Conservation (phyloP, 2,113 vertebrate species). For the Macaca mulatta region DNA sequence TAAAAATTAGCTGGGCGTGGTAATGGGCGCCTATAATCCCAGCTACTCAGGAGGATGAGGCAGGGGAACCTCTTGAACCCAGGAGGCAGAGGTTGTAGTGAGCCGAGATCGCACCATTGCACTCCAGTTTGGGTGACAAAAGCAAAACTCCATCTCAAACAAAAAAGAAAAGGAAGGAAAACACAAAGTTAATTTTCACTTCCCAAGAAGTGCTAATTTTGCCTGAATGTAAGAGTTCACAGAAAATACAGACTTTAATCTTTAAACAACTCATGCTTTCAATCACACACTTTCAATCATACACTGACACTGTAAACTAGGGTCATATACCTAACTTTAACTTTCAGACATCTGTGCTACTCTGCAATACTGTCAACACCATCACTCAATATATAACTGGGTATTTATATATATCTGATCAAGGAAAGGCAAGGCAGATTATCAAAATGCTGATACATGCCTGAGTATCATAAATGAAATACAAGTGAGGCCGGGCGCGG, state of each 20-base stretch:
- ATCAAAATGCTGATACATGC: not conserved
- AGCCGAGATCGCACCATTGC: too few species aligned
- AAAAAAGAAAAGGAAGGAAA: not conserved
- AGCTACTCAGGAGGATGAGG: too few species aligned
- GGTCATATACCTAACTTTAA: not conserved
- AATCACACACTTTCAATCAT: not conserved
- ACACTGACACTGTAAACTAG: not conserved
- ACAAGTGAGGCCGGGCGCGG: too few species aligned
- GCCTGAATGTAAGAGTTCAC: not conserved
- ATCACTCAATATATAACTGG: not conserved
- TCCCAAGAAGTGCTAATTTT: conserved; percentile 18
- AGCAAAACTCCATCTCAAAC: too few species aligned
- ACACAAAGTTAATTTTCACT: not conserved
- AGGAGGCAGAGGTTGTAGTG: too few species aligned
- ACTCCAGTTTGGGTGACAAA: too few species aligned
- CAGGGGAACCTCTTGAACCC: too few species aligned
- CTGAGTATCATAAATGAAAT: not conserved
- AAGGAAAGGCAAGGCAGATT: not conserved
- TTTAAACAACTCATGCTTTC: conserved; percentile 4
- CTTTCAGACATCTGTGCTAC: not conserved
- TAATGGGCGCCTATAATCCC: too few species aligned
- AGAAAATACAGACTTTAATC: not conserved
- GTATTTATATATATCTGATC: not conserved
- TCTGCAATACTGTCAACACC: not conserved
- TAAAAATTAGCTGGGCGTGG: too few species aligned